phyloP scores from a whole-genome alignment of 2,888 invertebrate species.

The Venustoraphidia nigricollis region DNA sequence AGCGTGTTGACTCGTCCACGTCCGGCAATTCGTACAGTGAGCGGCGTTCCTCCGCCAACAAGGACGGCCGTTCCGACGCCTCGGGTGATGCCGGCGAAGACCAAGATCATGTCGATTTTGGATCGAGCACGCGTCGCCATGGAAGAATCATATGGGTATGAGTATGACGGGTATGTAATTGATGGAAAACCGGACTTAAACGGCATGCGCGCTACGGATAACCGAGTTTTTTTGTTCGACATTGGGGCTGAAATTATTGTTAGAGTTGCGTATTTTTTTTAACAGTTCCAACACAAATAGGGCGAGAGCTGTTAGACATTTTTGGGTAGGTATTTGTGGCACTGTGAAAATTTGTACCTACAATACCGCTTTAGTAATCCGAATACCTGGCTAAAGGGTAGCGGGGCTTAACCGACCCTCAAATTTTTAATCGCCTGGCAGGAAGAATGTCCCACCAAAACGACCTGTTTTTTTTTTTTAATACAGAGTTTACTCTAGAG shows the following conservation, averaged over 20 bases:
- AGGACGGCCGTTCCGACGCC: conserved; percentile 28
- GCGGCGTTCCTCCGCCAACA: conserved; percentile 20
- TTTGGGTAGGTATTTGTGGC: too few species aligned
- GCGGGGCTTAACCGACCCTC: too few species aligned
- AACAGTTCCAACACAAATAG: background rate
- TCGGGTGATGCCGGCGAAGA: conserved; percentile 48
- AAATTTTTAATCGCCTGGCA: too few species aligned
- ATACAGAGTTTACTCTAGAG: too few species aligned
- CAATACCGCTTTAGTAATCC: too few species aligned
- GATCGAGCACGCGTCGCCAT: conserved; percentile 69
- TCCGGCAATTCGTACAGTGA: conserved; percentile 28
- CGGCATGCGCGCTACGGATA: background rate
- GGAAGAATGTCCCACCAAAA: too few species aligned
- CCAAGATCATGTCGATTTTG: conserved; percentile 70
- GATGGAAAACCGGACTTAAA: background rate
- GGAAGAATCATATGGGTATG: conserved; percentile 60
- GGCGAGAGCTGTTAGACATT: too few species aligned
- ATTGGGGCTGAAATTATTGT: background rate
- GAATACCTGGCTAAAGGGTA: too few species aligned
- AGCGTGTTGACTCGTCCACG: conserved; percentile 22
- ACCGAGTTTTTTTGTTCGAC: background rate
- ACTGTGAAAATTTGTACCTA: too few species aligned
- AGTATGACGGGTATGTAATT: background rate
- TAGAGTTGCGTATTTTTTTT: background rate
- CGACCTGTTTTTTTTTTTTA: too few species aligned